These are phyloP conservation scores for Thripadectes ignobilis DNA, from an alignment of 2,797 vertebrate species.

Conservation along the genomic window DNA sequence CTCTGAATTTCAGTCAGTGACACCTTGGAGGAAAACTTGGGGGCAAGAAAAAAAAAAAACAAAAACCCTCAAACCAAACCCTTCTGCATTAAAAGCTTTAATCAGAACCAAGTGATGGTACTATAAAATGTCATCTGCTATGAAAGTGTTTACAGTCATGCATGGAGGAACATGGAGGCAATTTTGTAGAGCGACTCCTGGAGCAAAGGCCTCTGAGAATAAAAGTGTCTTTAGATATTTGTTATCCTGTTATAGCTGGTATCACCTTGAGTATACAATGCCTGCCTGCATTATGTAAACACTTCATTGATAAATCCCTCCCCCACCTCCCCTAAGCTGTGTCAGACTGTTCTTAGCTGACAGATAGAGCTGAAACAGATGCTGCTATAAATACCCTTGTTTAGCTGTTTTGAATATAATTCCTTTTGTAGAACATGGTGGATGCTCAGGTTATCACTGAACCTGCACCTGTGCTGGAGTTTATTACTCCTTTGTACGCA, in stretches of 20 bases:
- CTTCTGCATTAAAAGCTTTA: conserved; percentile 9
- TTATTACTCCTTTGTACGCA: neutral
- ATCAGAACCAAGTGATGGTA: neutral
- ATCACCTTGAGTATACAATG: conserved; percentile 62
- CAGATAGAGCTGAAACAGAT: conserved; percentile 67
- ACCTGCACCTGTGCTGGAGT: conserved; percentile 37
- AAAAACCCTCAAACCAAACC: neutral
- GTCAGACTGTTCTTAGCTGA: conserved; percentile 50
- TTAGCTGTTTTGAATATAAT: conserved; percentile 30
- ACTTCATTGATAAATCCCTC: conserved; percentile 65
- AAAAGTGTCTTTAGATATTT: conserved; percentile 65
- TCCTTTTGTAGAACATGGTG: conserved; percentile 56
- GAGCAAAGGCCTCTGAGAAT: conserved; percentile 68
- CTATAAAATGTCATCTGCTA: neutral
- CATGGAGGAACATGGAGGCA: conserved; percentile 21
- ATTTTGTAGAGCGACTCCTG: conserved; percentile 56
- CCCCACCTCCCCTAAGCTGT: conserved; percentile 40
- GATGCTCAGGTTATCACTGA: conserved; percentile 6
- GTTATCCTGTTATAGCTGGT: conserved; percentile 51
- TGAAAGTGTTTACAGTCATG: conserved; percentile 2
- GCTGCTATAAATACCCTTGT: conserved; percentile 68
- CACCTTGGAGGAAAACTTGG: neutral
- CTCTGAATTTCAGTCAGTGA: neutral
- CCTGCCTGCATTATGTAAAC: conserved; percentile 68
- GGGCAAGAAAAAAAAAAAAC: neutral